Evolutionary conservation across 2,113 vertebrate genomes (phyloP), one percentile per base, ranked within the genome.

Genomic region (Notarius quadriscutis): DNA sequence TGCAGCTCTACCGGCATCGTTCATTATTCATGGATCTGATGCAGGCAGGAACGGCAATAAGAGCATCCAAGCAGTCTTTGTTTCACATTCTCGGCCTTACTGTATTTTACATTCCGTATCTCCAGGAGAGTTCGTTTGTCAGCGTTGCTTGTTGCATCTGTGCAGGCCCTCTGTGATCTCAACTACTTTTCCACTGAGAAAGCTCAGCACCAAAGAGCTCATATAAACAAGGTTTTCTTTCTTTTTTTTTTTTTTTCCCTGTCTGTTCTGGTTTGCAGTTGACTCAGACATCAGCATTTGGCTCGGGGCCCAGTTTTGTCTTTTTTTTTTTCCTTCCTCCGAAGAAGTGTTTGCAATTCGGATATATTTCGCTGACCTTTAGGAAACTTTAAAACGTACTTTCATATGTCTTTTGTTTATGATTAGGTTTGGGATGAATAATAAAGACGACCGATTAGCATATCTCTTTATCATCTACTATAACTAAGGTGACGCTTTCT

Each of bases 11-110:
- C 55, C 51, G 12, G 51, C 25, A 14, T 55, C 25, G 51, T 79
- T 57, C 75, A 79, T 79, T 79, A 79, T 79, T 79, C 75, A 79
- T 79, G 75, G 2, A 27, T 79, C 75, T 55, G 75, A 78, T 1
- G 6, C 50, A 55, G 25, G 75, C 25, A 27, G n/a, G 51, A 27
- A 55, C 50, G 55, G 75, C 75, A 77, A n/a, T 25, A n/a, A 53
- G 75, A 78, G 25, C 25, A 27, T 55, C 7, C 51, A 0, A 15
- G n/a, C 41, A 41, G 41, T 41, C 25, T 17, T 79, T 79, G 27
- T 79, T 55, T 79, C 14, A 27, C 75, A 57, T 55, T 55, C 51
- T 8, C 51, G 27, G 5, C 12, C 12, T 27, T 55, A 9, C 75
- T 41, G 41, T 41, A 41, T 41, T 50, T 50, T 50, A 27, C n/a